Evolutionary conservation across 1,140 invertebrate species (phyloP), one percentile per base, ranked within the genome.

Genomic region (Diplogasteroides magnus): DNA sequence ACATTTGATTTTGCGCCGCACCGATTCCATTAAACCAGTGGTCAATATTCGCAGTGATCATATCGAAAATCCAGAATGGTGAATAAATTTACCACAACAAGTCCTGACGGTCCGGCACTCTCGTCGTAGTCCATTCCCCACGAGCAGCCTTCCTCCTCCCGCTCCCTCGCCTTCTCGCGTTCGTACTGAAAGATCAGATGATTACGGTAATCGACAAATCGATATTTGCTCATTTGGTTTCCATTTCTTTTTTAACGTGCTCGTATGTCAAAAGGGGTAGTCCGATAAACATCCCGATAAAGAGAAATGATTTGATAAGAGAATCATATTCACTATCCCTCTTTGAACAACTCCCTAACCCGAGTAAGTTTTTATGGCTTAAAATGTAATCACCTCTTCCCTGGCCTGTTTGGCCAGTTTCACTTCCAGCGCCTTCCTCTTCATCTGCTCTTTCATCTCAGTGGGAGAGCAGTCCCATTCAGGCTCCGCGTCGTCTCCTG

Each of bases 381-480:
- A n/a, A n/a, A n/a, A n/a, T n/a, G n/a, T n/a, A n/a, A 61, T 27
- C 61, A 67, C 32, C 56, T 74, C 83, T 64, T 83, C 75, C 77
- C 85, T 77, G 77, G 84, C 77, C 23, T 64, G 64, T 13, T 64
- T 65, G n/a, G 67, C 65, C 32, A 72, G 48, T 27, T 72, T 72
- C 31, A 23, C 31, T 37, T 72, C 65, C 59, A 72, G 58, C n/a
- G 66, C 59, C 64, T 80, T 85, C 75, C 79, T 83, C 79, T 88
- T 85, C 61, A 80, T 87, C 79, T 48, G 76, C 70, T 84, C 84
- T 77, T 90, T 92, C 75, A 96, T 84, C 84, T 96, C 90, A 0
- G 91, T 90, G 0, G 93, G 85, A 1, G 88, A 87, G 15, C 91
- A 83, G 71, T 90, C 88, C 25, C 90, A 90, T 85, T 95, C 93